Conservation (phyloP, 2,113 vertebrate genomes). For the Lontra canadensis region DNA sequence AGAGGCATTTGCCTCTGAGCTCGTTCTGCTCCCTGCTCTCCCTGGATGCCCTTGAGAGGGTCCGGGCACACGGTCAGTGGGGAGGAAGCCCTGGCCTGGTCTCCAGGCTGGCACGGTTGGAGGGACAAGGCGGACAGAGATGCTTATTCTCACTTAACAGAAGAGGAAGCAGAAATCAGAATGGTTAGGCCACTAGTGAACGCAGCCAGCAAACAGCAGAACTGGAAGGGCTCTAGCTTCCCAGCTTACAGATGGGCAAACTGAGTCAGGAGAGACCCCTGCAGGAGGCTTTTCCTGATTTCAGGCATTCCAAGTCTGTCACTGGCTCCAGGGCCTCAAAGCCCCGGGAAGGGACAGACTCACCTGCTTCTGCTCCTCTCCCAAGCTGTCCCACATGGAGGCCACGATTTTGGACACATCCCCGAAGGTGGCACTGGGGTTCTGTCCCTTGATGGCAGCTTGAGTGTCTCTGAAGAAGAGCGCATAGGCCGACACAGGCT, state of each 20-base stretch:
- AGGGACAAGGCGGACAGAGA: not conserved
- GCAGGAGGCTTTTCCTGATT: not conserved
- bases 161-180: not conserved
- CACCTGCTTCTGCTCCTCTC: conserved; percentile 98
- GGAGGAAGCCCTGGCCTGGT: not conserved
- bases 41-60: not conserved
- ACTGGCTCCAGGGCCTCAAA: not conserved
- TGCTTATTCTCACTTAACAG: not conserved
- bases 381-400: conserved; percentile 98
- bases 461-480: conserved; percentile 99
- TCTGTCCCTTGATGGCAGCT: conserved; percentile 98
- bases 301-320: not conserved
- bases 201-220: not conserved
- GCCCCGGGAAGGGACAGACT: not conserved
- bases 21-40: fast-evolving
- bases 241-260: not conserved
- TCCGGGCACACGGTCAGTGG: not conserved
- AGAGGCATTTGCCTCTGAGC: not conserved
- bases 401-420: conserved; percentile 99
- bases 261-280: not conserved
- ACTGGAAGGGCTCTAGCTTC: not conserved
- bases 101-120: not conserved
- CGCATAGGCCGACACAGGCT: conserved; percentile 97
- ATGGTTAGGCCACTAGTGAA: not conserved
- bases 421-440: conserved; percentile 97